These are phyloP conservation scores for Anableps anableps DNA, from an alignment of 2,797 vertebrate species.

Conservation along the genomic window DNA sequence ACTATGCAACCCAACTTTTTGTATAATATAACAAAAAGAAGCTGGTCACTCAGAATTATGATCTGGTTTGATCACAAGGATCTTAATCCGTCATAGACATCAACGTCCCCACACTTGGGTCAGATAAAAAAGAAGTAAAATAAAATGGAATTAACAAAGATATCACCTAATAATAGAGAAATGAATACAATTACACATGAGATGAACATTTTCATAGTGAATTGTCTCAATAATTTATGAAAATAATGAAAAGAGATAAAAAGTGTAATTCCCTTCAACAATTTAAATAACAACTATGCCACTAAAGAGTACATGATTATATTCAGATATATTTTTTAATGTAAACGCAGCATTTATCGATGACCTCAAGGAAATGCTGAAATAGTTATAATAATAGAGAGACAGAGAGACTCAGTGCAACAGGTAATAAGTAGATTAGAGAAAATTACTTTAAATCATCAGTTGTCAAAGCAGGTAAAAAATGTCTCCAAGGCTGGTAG, in stretches of 20 bases:
- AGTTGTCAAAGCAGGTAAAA: neutral
- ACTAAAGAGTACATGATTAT: neutral
- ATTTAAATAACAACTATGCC: neutral
- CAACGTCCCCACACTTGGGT: neutral
- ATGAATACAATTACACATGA: neutral
- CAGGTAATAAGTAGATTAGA: neutral
- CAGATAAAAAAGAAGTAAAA: neutral
- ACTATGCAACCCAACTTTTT: neutral
- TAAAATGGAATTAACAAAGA: neutral
- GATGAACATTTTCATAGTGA: neutral
- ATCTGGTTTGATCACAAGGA: neutral
- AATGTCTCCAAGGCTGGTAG: neutral
- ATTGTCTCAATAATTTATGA: neutral
- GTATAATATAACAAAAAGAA: neutral
- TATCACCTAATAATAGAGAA: neutral
- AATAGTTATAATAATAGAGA: no score
- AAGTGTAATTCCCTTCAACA: neutral
- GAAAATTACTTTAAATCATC: neutral
- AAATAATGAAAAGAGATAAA: conserved; percentile 1
- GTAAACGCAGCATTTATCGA: neutral
- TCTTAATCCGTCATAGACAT: neutral
- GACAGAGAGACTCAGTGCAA: no score
- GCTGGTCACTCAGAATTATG: neutral
- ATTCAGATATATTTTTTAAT: neutral
- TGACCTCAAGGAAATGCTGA: neutral